Evolutionary conservation across 2,888 invertebrate genomes (phyloP).

Genomic region (Mesorhabditis spiculigera): DNA sequence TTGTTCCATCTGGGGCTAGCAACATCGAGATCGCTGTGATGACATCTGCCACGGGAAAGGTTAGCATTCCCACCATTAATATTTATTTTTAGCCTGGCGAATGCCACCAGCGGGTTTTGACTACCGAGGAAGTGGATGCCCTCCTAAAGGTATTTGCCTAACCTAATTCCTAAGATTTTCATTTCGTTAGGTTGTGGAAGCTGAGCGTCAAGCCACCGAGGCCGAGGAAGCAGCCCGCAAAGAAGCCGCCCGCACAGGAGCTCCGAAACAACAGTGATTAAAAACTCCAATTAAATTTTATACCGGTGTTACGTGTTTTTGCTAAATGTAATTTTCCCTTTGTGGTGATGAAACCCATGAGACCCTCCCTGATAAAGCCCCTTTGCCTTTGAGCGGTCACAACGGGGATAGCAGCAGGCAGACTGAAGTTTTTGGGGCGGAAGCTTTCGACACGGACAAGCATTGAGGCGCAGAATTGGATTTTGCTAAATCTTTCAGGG

Average conservation of each 20-base stretch:
- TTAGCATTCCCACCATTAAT: conserved; percentile 1
- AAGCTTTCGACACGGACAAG: too few species aligned
- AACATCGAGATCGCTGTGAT: conserved; percentile 98
- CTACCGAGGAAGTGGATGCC: conserved; percentile 83
- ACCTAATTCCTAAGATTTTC: neutral
- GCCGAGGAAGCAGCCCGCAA: conserved; percentile 41
- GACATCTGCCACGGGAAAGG: conserved; percentile 61
- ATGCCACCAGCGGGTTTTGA: conserved; percentile 76
- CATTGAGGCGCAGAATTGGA: too few species aligned
- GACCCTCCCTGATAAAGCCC: neutral
- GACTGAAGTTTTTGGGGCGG: too few species aligned
- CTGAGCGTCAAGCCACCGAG: conserved; percentile 73
- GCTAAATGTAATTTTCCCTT: too few species aligned
- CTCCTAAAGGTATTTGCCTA: conserved; percentile 70
- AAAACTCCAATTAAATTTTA: neutral
- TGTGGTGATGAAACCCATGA: neutral
- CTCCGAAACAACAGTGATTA: conserved; percentile 1
- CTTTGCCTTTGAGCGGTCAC: neutral
- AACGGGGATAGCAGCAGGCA: too few species aligned
- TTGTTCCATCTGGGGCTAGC: conserved; percentile 96
- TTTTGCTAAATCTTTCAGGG: too few species aligned
- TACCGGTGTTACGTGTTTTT: too few species aligned
- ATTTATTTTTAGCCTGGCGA: conserved; percentile 36
- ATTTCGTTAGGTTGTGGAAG: conserved; percentile 74
- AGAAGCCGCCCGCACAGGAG: conserved; percentile 10